Evolutionary conservation across 2,888 invertebrate species (phyloP).

Genomic region (Marronus borbonicus): DNA sequence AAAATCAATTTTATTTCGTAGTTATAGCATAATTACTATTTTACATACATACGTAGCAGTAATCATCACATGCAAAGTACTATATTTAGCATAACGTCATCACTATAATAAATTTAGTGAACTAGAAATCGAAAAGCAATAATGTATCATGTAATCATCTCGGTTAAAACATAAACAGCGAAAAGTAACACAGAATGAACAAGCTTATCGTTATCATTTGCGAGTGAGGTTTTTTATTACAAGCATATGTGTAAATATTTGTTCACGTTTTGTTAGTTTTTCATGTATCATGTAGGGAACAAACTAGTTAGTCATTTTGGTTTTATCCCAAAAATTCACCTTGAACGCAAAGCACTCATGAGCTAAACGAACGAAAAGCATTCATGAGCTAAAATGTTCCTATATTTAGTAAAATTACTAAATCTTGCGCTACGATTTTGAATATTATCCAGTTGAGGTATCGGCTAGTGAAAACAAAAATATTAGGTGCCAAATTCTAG

Average conservation of each 20-base stretch:
- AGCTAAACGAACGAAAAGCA: too few species aligned
- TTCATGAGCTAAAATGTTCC: too few species aligned
- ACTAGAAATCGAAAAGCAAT: neutral
- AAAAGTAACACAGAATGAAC: neutral
- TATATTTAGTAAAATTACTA: too few species aligned
- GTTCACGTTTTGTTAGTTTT: neutral
- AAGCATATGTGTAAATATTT: conserved; percentile 11
- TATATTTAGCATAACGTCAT: conserved; percentile 5
- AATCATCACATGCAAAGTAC: neutral
- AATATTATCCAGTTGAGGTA: too few species aligned
- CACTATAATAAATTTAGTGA: conserved; percentile 3
- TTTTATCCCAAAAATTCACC: too few species aligned
- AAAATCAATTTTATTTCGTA: conserved; percentile 3
- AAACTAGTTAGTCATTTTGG: too few species aligned
- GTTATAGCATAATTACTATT: conserved; percentile 16
- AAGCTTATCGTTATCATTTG: conserved; percentile 25
- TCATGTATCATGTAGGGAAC: too few species aligned
- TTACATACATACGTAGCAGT: neutral
- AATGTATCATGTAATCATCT: neutral
- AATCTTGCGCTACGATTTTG: too few species aligned
- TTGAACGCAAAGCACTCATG: too few species aligned
- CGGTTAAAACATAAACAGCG: neutral
- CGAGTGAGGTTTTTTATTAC: conserved; percentile 1
- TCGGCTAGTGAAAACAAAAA: too few species aligned
- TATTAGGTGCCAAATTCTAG: too few species aligned